Conservation (phyloP, 2,113 vertebrate genomes). For the Ophthalmotilapia sp. region DNA sequence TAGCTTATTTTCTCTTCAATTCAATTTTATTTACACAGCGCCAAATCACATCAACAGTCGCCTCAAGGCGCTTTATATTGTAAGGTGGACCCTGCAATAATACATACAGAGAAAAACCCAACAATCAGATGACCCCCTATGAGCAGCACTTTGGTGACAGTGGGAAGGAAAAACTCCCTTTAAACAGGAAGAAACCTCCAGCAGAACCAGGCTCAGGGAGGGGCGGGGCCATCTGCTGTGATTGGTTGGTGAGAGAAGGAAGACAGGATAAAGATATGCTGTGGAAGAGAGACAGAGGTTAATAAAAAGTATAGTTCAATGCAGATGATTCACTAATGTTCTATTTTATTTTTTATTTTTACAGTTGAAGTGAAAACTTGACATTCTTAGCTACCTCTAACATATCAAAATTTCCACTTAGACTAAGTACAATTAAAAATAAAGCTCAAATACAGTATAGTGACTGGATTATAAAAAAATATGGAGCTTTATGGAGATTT, state of each 20-base stretch:
- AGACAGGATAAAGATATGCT: neutral
- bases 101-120: neutral
- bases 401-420: neutral
- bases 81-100: no score
- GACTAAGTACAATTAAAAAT: neutral
- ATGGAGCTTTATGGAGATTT: neutral
- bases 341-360: neutral
- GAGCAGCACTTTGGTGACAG: rapidly evolving
- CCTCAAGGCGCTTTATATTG: neutral
- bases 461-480: neutral
- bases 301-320: neutral
- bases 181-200: neutral
- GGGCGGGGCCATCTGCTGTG: rapidly evolving
- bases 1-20: neutral
- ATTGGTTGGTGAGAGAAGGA: rapidly evolving
- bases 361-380: neutral
- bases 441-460: neutral
- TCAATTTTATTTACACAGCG: rapidly evolving
- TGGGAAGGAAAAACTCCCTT: neutral
- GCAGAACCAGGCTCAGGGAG: neutral
- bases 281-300: neutral
- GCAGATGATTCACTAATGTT: neutral
- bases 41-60: rapidly evolving
- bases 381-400: neutral
- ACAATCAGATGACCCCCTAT: neutral